Base-by-base conservation (phyloP, 2,797 vertebrate genomes). In the Dallia pectoralis region DNA sequence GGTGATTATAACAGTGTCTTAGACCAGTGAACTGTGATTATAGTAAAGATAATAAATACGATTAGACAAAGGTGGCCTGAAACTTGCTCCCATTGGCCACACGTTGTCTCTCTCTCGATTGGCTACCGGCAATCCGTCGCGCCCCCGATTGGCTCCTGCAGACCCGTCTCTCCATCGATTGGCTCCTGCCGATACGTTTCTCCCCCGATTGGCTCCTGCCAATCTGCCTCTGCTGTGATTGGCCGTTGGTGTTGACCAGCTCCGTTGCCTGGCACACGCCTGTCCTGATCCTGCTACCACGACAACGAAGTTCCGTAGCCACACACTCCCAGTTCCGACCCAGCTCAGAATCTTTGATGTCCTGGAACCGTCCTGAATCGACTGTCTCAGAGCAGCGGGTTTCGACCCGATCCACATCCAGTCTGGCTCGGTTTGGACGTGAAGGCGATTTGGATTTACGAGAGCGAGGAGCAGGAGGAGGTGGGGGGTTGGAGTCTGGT, bases 51-150 rank as follows among this genome's bases (percentile, higher is more conserved):
- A 3, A 9, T 4, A n/a, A 0, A 2, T 2, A 56, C 32, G 59
- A 73, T 96, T 90, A 99, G 72, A 99, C 97, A 75, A 98, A 99
- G 4, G 97, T 98, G 11, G 96, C 96, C 76, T 95, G 96, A 82
- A 94, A 86, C 19, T 93, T 89, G 82, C 77, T 91, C 61, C 89
- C 86, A 47, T 89, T 87, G 30, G 82, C 71, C 84, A 91, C 93
- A 40, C 81, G 74, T 62, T 88, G 89, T 48, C 86, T 86, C 73
- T 27, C 71, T 29, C 72, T 80, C 44, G 15, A 25, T 80, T 70
- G 25, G 65, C 25, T 70, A 62, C 83, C 48, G 44, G 36, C 76
- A 3, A 19, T n/a, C 74, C 78, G 19, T 77, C 84, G 77, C 49
- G 19, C 49, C 7, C 1, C 19, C 5, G 49, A 19, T 53, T 22